phyloP scores from a whole-genome alignment of 2,797 vertebrate species.

The Phalanger gymnotis region DNA sequence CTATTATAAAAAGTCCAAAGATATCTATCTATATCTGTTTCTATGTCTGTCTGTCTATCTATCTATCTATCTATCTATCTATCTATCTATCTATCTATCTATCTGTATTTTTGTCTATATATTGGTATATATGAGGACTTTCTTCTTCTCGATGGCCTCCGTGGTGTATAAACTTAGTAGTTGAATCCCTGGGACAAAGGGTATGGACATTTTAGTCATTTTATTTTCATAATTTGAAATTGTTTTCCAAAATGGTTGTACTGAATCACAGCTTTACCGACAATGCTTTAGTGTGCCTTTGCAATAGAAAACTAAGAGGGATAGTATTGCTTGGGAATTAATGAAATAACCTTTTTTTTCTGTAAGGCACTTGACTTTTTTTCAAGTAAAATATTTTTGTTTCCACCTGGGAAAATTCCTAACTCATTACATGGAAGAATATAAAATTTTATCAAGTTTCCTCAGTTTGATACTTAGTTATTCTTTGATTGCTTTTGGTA shows the following conservation, averaged over 20 bases:
- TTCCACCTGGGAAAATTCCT: not conserved
- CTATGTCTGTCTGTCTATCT: no score
- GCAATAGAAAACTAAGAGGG: not conserved
- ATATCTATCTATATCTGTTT: not conserved
- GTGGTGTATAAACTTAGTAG: not conserved
- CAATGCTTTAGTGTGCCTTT: not conserved
- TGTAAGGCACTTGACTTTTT: not conserved
- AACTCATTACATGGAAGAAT: not conserved
- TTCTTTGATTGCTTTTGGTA: slow-evolving; percentile 14
- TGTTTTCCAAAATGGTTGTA: not conserved
- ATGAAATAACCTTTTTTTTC: not conserved
- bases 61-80: no score
- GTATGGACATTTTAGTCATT: not conserved
- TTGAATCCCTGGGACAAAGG: not conserved
- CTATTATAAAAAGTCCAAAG: not conserved
- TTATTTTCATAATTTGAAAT: not conserved
- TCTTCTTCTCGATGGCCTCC: not conserved
- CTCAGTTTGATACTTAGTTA: slow-evolving; percentile 16
- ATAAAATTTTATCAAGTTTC: not conserved
- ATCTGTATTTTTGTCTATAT: not conserved
- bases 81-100: not conserved
- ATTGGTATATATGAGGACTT: not conserved
- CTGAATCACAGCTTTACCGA: not conserved
- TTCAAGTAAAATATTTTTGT: not conserved
- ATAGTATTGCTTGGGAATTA: not conserved